Base-by-base conservation (phyloP, 2,888 invertebrate species). In the Mongoloraphidia duomilia region DNA sequence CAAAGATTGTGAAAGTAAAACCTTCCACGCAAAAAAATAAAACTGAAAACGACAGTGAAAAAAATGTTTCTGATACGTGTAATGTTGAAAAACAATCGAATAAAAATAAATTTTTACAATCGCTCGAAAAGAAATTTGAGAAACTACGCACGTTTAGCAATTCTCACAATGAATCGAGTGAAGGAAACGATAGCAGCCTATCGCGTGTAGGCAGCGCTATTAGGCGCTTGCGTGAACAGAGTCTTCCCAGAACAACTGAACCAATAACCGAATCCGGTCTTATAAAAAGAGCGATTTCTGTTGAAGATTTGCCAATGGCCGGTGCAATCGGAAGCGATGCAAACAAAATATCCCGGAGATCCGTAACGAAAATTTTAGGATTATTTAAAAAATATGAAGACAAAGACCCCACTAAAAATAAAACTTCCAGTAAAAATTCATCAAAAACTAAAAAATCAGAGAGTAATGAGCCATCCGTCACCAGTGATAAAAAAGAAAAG, bases 71-170 rank as follows among this genome's bases (percentile, higher is more conserved):
- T 58, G 53, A 58, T 55, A 33, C 33, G n/a, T 39, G 45, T 41
- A 53, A 52, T 17, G 41, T 12, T 46, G 59, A 63, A 56, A 61
- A 63, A 26, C 60, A 62, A 47, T 55, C 55, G 1, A 61, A 60
- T 50, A 72, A 70, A 56, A 71, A 73, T 56, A 76, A 74, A 52
- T 71, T 89, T 56, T 68, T 88, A 39, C 84, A 84, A 60, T 80
- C 80, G 0, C 76, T 88, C 57, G 86, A 89, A 41, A 85, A 84
- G 60, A 83, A 82, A 63, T 72, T 83, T 59, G 84, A 84, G 65
- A 84, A 82, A 62, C 72, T 84, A 37, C 70, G 75, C 17, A 59
- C 64, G 3, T 61, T 62, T 42, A 60, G 68, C 51, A 68, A 68
- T 2, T 72, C 75, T 45, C 71, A 69, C 52, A 73, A 72, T 59